phyloP scores from a whole-genome alignment of 2,113 vertebrate genomes.

The Pollimyrus isidori region DNA sequence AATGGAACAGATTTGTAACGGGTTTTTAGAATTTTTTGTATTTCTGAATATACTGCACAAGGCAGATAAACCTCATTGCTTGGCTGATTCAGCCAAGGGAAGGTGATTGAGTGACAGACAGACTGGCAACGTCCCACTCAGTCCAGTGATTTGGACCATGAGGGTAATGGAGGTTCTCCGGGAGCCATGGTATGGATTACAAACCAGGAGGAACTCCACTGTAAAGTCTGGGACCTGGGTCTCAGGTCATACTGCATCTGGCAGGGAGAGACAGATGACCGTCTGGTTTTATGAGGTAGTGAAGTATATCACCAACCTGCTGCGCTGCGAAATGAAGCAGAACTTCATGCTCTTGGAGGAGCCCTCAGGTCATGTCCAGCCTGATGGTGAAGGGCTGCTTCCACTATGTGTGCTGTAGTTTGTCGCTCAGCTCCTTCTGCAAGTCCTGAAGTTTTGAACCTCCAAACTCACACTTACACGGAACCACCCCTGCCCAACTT shows the following conservation, averaged over 20 bases:
- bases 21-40: background rate
- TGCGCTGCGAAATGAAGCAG: background rate
- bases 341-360: background rate
- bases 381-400: slow-evolving; percentile 42
- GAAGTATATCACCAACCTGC: no score
- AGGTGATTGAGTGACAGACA: background rate
- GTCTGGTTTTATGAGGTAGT: background rate
- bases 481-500: background rate
- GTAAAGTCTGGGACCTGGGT: slow-evolving; percentile 21
- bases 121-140: background rate
- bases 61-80: background rate
- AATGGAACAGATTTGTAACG: background rate
- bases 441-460: slow-evolving; percentile 31
- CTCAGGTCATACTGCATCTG: background rate
- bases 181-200: fast-evolving
- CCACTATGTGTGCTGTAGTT: slow-evolving; percentile 29
- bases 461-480: slow-evolving; percentile 23
- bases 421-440: slow-evolving; percentile 32
- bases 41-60: background rate
- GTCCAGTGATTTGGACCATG: background rate
- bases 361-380: slow-evolving; percentile 29
- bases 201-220: slow-evolving; percentile 2
- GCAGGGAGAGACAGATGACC: slow-evolving; percentile 30
- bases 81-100: background rate
- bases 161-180: slow-evolving; percentile 37